Evolutionary conservation across 2,888 invertebrate species (phyloP).

Genomic region (Alentia gelatinosa): DNA sequence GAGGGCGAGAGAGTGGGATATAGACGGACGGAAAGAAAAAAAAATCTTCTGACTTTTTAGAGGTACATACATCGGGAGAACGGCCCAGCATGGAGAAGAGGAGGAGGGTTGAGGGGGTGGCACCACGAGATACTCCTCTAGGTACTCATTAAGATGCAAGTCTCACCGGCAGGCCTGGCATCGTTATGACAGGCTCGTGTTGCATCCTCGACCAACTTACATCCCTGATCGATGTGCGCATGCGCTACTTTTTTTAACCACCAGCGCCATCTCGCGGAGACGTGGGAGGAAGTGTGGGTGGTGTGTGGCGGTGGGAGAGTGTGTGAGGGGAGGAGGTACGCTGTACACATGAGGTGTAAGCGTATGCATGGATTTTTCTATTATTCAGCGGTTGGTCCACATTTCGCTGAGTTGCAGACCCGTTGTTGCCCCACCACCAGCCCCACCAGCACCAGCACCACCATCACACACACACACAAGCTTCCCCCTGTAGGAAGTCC

Average conservation of each 20-base stretch:
- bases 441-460: background rate
- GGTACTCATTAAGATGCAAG: background rate
- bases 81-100: too few relatives aligned
- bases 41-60: too few relatives aligned
- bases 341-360: slow-evolving; percentile 15
- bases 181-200: slow-evolving; percentile 53
- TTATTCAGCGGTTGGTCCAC: slow-evolving; percentile 39
- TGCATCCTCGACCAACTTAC: slow-evolving; percentile 38
- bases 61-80: too few relatives aligned
- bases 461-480: background rate
- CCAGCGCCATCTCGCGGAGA: background rate
- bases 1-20: too few relatives aligned
- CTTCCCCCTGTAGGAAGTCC: background rate
- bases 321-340: too few relatives aligned
- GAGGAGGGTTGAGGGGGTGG: background rate
- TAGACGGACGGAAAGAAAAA: too few relatives aligned
- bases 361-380: slow-evolving; percentile 38
- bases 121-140: background rate
- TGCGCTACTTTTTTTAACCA: background rate
- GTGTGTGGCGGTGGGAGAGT: too few relatives aligned
- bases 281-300: too few relatives aligned
- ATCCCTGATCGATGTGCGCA: slow-evolving; percentile 45
- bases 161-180: background rate
- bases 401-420: background rate
- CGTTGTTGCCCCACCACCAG: background rate